Base-by-base conservation (phyloP, 1,140 invertebrate species). In the Microplitis demolitor region DNA sequence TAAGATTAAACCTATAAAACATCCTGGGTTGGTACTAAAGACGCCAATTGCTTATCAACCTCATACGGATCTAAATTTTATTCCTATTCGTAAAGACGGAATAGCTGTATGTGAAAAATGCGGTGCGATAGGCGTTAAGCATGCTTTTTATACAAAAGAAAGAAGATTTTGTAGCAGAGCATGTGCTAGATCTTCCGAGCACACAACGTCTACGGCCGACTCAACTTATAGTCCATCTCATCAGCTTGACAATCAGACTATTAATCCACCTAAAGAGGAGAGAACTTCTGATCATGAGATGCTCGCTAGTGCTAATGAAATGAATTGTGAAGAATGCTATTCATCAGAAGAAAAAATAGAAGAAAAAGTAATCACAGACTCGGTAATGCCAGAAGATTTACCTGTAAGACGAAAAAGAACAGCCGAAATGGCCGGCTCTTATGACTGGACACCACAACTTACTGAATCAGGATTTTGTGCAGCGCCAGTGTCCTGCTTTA, bases 91-190 rank as follows among this genome's bases (percentile, higher is more conserved):
- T 77, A 92, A 92, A 85, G 93, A 95, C 88, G 94, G 94, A 78
- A 94, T 95, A 89, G 94, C 94, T 79, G 93, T 95, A 39, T 96
- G 95, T 89, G 93, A 95, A 85, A 93, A 94, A 84, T 97, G 95
- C 87, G 95, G 95, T 64, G 92, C 93, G 37, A 94, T 96, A 77
- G 95, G 95, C 73, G 94, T 96, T 4, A 96, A 95, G 84, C 93
- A 95, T 85, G 93, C 94, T 3, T 96, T 96, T 86, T 96, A 96
- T 79, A 95, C 94, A 9, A 93, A 94, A 84, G 93, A 95, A 75
- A 89, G 95, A 76, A 88, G 92, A 73, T 94, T 93, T 85, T 95
- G 93, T 81, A 94, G 93, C 81, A 89, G 93, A 85, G 89, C 91
- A 11, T 95, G 93, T 86, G 92, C 92, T 3, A 86, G 92, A 45